Evolutionary conservation across 2,888 invertebrate genomes (phyloP).

Genomic region (Melinaea menophilus): DNA sequence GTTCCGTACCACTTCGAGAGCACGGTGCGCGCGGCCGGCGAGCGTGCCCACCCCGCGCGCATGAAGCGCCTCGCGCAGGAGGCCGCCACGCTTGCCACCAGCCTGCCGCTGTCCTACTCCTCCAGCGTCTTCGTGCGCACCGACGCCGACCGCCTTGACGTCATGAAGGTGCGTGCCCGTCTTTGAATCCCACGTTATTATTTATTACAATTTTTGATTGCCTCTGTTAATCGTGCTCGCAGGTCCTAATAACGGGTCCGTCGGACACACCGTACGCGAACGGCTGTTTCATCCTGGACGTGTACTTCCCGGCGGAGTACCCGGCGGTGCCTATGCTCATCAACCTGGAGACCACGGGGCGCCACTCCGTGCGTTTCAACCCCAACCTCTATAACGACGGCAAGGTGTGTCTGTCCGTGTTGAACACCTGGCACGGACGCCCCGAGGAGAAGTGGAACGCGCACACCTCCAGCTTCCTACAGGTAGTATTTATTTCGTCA

Average conservation of each 20-base stretch:
- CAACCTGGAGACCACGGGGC: constrained; percentile 93
- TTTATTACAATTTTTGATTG: not conserved
- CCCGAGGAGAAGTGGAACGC: constrained; percentile 99
- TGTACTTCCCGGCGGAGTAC: constrained; percentile 91
- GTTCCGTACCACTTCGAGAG: constrained; percentile 94
- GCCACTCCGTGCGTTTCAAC: constrained; percentile 93
- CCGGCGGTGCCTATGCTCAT: constrained; percentile 93
- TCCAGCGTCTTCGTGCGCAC: constrained; percentile 97
- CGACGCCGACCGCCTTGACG: constrained; percentile 94
- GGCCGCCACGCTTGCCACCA: constrained; percentile 94
- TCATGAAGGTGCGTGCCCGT: constrained; percentile 94
- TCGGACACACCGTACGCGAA: constrained; percentile 95
- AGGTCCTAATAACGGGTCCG: constrained; percentile 94
- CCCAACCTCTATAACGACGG: constrained; percentile 97
- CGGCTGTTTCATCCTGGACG: constrained; percentile 94
- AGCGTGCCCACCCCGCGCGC: constrained; percentile 90
- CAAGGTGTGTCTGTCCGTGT: constrained; percentile 93
- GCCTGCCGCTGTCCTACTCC: constrained; percentile 93
- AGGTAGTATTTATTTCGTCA: constrained; percentile 59
- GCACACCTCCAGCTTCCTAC: constrained; percentile 94
- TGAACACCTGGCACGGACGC: constrained; percentile 97
- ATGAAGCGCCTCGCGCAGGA: constrained; percentile 96
- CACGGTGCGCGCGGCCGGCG: constrained; percentile 90
- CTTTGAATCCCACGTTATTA: constrained; percentile 81
- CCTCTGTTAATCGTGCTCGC: constrained; percentile 12